phyloP scores from a whole-genome alignment of 2,888 invertebrate genomes.

The Bhutanitis thaidina region DNA sequence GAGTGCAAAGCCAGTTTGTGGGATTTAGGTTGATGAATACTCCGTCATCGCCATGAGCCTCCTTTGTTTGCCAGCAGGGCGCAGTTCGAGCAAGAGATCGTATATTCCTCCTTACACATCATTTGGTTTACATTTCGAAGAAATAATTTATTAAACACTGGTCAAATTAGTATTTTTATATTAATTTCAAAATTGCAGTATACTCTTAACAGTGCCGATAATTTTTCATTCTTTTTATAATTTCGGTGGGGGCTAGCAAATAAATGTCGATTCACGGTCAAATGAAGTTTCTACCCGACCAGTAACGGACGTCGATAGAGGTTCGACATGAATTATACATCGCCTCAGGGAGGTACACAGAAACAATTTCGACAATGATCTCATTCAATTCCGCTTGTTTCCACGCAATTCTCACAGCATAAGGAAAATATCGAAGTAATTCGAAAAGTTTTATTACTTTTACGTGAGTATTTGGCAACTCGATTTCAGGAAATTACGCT shows the following conservation, averaged over 20 bases:
- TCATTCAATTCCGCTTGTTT: constrained; percentile 34
- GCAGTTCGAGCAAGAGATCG: no score
- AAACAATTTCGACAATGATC: constrained; percentile 40
- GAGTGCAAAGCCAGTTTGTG: no score
- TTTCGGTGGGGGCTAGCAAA: constrained; percentile 22
- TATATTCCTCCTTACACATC: no score
- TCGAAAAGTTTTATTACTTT: constrained; percentile 22
- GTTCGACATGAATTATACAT: constrained; percentile 69
- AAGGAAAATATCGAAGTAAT: constrained; percentile 24
- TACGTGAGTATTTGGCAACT: constrained; percentile 15
- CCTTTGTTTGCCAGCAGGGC: no score
- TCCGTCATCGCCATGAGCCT: no score
- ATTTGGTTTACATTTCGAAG: no score
- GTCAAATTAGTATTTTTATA: no score
- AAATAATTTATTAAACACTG: no score
- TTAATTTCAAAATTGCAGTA: no score
- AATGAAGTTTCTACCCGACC: constrained; percentile 55
- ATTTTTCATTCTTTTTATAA: neutral
- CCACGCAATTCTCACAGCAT: constrained; percentile 27
- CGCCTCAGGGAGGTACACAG: constrained; percentile 37
- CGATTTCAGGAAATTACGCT: constrained; percentile 12
- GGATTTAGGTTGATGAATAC: no score
- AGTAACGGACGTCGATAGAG: constrained; percentile 46
- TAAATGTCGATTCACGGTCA: constrained; percentile 56
- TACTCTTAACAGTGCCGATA: no score